Conservation (phyloP, 2,113 vertebrate species). For the Laterallus jamaicensis region DNA sequence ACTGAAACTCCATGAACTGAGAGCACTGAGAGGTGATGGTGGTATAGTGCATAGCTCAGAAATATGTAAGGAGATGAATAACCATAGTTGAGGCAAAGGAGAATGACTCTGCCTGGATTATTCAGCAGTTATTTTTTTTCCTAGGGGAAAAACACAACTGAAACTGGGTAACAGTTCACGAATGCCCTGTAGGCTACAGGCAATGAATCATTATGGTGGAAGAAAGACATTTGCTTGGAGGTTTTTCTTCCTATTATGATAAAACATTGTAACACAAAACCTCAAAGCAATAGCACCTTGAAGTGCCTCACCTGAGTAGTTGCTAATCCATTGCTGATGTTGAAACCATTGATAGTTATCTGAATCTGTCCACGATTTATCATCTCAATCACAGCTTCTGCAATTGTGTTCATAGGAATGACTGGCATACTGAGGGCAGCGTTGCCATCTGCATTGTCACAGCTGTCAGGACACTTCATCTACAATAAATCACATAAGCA, state of each 20-base stretch:
- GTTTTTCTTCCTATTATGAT: neutral
- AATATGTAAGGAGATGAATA: neutral
- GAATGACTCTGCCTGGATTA: neutral
- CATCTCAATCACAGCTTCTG: constrained; percentile 99
- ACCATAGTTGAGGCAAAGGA: neutral
- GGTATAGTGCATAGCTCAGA: neutral
- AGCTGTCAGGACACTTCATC: constrained; percentile 94
- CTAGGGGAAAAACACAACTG: neutral
- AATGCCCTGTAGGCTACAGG: neutral
- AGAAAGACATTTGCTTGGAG: neutral
- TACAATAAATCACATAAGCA: constrained; percentile 29
- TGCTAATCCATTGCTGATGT: constrained; percentile 96
- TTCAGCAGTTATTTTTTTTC: neutral
- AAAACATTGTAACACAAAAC: neutral
- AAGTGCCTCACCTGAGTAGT: constrained; percentile 90
- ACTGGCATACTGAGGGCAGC: constrained; percentile 94
- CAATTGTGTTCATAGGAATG: constrained; percentile 98
- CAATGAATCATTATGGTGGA: neutral
- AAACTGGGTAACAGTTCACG: neutral
- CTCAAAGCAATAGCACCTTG: neutral
- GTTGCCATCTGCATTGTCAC: constrained; percentile 86
- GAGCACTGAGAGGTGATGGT: neutral
- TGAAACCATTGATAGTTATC: constrained; percentile 97
- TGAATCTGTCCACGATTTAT: constrained; percentile 99
- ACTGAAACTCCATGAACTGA: neutral